Evolutionary conservation across 2,888 invertebrate genomes (phyloP).

Genomic region (Ormia ochracea): DNA sequence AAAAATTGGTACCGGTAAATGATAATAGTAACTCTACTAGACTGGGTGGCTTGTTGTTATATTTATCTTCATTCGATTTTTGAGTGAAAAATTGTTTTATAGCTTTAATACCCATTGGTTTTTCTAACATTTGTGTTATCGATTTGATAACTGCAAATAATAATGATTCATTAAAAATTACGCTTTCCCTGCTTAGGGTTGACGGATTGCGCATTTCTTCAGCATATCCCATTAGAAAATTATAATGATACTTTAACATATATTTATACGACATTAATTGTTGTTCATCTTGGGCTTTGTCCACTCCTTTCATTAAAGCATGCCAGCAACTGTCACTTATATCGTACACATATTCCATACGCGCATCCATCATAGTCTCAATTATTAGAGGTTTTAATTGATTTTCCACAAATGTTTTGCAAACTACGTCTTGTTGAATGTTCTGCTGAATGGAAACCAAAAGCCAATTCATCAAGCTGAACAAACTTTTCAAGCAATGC

Average conservation of each 20-base stretch:
- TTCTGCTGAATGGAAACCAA: constrained; percentile 67
- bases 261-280: constrained; percentile 82
- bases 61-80: constrained; percentile 76
- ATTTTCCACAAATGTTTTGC: constrained; percentile 66
- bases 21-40: constrained; percentile 88
- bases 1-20: constrained; percentile 85
- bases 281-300: constrained; percentile 79
- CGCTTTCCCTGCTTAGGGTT: constrained; percentile 58
- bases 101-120: constrained; percentile 87
- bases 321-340: constrained; percentile 81
- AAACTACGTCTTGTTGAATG: constrained; percentile 23
- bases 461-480: constrained; percentile 72
- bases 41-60: constrained; percentile 77
- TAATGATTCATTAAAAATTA: constrained; percentile 72
- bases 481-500: constrained; percentile 74
- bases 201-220: constrained; percentile 69
- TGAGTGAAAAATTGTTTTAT: constrained; percentile 86
- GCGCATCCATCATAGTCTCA: constrained; percentile 86
- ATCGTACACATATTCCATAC: constrained; percentile 84
- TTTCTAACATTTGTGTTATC: constrained; percentile 91
- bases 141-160: constrained; percentile 80
- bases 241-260: constrained; percentile 83
- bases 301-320: constrained; percentile 72
- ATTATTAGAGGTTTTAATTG: constrained; percentile 72
- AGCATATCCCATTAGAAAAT: constrained; percentile 82